Evolutionary conservation across 2,888 invertebrate species (phyloP).

Genomic region (Neoitamus cyanurus): DNA sequence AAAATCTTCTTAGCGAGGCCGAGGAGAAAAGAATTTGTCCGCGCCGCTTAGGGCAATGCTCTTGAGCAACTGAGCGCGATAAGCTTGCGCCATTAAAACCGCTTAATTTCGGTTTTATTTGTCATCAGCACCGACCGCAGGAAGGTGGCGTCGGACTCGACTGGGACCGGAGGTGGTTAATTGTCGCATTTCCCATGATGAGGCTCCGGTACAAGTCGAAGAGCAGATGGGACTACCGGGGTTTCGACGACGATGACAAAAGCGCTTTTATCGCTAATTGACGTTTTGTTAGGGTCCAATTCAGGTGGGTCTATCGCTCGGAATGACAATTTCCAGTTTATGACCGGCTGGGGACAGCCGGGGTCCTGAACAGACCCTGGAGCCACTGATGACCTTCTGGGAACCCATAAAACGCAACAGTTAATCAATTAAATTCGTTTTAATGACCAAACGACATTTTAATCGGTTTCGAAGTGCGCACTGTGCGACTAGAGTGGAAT

Average conservation of each 20-base stretch:
- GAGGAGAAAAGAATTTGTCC: neutral
- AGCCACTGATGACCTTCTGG: neutral
- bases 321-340: neutral
- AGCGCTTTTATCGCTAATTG: constrained; percentile 30
- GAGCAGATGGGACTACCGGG: constrained; percentile 14
- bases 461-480: neutral
- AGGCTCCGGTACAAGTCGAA: neutral
- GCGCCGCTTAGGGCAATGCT: neutral
- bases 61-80: neutral
- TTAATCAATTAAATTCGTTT: constrained; percentile 39
- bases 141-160: neutral
- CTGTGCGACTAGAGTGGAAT: neutral
- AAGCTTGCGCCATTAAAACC: constrained; percentile 22
- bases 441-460: constrained; percentile 19
- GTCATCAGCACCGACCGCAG: neutral
- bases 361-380: neutral
- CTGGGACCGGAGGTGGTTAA: constrained; percentile 9
- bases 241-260: neutral
- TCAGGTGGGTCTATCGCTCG: constrained; percentile 9
- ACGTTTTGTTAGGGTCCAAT: constrained; percentile 23
- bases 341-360: neutral
- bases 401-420: constrained; percentile 20
- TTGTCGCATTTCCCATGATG: constrained; percentile 40
- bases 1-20: neutral
- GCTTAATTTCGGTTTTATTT: constrained; percentile 39